A percentile compares a stretch with the other conserved stretches of the same genome.
These are phyloP conservation scores for Helicoverpa zea DNA, from an alignment of 1,140 invertebrate genomes.

Conservation along the genomic window DNA sequence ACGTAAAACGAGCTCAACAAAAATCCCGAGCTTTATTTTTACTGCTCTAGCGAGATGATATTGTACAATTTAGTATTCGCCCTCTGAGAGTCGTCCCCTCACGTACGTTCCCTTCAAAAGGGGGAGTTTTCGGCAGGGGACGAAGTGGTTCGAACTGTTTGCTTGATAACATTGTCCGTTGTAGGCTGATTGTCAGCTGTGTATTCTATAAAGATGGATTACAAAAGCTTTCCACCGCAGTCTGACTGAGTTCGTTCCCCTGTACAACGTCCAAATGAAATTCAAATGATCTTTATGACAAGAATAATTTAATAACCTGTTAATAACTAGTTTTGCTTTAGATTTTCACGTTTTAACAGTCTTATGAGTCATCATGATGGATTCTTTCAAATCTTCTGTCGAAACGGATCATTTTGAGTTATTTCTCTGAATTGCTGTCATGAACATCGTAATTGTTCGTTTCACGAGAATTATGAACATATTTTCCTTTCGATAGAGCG, in stretches of 20 bases:
- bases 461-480: background rate
- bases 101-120: background rate
- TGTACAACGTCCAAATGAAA: conserved; percentile 4
- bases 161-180: background rate
- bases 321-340: background rate
- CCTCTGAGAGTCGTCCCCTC: background rate
- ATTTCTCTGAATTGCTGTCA: background rate
- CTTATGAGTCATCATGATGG: background rate
- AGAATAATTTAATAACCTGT: conserved; percentile 1
- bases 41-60: background rate
- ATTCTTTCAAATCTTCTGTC: background rate
- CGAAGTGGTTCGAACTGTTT: background rate
- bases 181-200: background rate
- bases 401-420: too few relatives aligned
- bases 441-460: background rate
- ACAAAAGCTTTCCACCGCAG: background rate
- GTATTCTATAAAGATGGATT: conserved; percentile 1
- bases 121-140: conserved; percentile 6
- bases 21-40: background rate
- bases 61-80: background rate
- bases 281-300: conserved; percentile 16
- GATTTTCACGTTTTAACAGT: background rate
- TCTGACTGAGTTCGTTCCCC: background rate
- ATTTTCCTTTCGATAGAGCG: background rate
- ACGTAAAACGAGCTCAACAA: background rate